Percentiles rank a stretch among this genome's conserved stretches.
Conservation (phyloP, 2,113 vertebrate species). For the Aramus guarauna region DNA sequence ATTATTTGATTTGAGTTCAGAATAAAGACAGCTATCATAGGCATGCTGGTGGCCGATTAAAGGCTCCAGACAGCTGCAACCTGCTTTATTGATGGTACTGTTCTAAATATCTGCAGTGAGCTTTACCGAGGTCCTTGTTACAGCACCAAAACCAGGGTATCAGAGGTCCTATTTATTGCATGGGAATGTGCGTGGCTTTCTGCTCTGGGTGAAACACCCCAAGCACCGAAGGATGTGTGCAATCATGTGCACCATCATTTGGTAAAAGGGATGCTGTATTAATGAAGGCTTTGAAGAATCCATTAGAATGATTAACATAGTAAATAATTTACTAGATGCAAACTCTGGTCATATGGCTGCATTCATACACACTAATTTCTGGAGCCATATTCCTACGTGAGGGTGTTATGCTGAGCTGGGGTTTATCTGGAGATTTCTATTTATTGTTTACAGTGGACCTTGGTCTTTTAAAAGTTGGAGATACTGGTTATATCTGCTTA, state of each 20-base stretch:
- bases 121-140: background rate
- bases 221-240: background rate
- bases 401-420: background rate
- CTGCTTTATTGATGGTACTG: background rate
- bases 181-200: background rate
- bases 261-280: background rate
- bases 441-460: background rate
- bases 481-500: background rate
- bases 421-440: background rate
- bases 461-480: background rate
- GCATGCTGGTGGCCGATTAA: background rate
- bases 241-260: background rate
- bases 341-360: background rate
- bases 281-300: slow-evolving; percentile 13
- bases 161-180: background rate
- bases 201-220: background rate
- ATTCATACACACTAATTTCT: background rate
- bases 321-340: slow-evolving; percentile 26
- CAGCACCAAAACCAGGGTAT: background rate
- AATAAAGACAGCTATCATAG: background rate
- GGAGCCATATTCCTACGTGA: background rate
- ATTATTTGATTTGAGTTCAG: background rate
- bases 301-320: background rate
- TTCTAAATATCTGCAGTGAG: background rate
- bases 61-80: background rate